phyloP scores from a whole-genome alignment of 92 coral and sea anemone genomes.

The Pocillopora meandrina region DNA sequence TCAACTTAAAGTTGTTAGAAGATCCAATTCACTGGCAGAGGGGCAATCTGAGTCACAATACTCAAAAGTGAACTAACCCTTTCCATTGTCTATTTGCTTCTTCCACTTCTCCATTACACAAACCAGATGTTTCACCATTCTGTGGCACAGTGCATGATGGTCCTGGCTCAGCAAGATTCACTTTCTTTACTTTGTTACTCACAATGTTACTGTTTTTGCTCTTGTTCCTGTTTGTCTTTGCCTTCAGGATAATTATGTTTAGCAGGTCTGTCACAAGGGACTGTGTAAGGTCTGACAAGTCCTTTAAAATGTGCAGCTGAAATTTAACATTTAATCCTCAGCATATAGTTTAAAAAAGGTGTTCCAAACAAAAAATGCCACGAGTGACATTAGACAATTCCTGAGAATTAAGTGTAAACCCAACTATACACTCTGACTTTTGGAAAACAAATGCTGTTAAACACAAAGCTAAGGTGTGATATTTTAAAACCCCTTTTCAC shows the following conservation, averaged over 20 bases:
- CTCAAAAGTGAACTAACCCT: slow-evolving; percentile 53
- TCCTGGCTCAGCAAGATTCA: slow-evolving; percentile 18
- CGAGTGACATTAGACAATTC: too few relatives aligned
- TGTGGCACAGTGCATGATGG: slow-evolving; percentile 21
- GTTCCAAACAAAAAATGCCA: too few relatives aligned
- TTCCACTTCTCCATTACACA: slow-evolving; percentile 63
- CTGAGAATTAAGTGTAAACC: too few relatives aligned
- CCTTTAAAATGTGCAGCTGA: slow-evolving; percentile 81
- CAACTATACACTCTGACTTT: too few relatives aligned
- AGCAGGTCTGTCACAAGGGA: slow-evolving; percentile 82
- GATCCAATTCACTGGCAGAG: neutral
- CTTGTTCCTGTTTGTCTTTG: slow-evolving; percentile 58
- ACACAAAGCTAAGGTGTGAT: too few relatives aligned
- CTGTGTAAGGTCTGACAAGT: slow-evolving; percentile 76
- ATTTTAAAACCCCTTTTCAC: too few relatives aligned
- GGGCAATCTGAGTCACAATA: neutral
- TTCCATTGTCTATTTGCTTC: slow-evolving; percentile 37
- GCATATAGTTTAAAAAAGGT: neutral
- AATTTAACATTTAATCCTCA: neutral
- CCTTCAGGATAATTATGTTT: slow-evolving; percentile 54
- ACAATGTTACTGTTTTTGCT: slow-evolving; percentile 49
- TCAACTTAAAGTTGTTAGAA: neutral
- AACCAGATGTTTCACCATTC: slow-evolving; percentile 22
- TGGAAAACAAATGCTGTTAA: too few relatives aligned
- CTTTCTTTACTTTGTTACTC: slow-evolving; percentile 54